Conservation (phyloP, 2,888 invertebrate species). For the Cotesia congregata region DNA sequence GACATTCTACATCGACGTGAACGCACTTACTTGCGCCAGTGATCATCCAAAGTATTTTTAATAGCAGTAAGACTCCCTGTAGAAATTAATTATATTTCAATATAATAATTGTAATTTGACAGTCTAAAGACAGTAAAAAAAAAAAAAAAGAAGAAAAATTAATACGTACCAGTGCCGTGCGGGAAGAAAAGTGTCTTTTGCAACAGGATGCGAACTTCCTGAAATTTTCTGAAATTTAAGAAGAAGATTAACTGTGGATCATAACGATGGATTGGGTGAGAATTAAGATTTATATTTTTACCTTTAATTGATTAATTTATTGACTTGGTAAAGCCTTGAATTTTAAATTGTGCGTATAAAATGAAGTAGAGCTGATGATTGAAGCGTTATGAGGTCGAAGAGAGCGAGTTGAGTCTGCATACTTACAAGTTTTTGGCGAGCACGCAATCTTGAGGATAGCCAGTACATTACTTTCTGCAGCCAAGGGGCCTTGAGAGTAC, state of each 20-base stretch:
- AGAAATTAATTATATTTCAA: too few species aligned
- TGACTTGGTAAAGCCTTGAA: too few species aligned
- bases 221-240: conserved; percentile 43
- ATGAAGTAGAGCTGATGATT: neutral
- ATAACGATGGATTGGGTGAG: conserved; percentile 49
- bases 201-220: conserved; percentile 46
- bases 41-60: conserved; percentile 6
- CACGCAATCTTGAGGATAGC: conserved; percentile 13
- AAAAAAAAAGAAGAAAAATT: too few species aligned
- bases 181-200: conserved; percentile 22
- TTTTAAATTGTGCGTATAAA: neutral
- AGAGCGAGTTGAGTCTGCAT: conserved; percentile 41
- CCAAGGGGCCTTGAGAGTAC: neutral
- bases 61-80: too few species aligned
- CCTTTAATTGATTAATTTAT: neutral
- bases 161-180: neutral
- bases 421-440: conserved; percentile 4
- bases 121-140: neutral
- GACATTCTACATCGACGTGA: conserved; percentile 26
- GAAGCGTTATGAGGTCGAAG: conserved; percentile 40
- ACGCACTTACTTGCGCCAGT: conserved; percentile 19
- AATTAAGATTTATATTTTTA: conserved; percentile 17
- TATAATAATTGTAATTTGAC: neutral
- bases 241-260: neutral
- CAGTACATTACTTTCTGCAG: conserved; percentile 22